These are phyloP conservation scores for Vireo griseus DNA, from an alignment of 2,797 vertebrate genomes.

Conservation along the genomic window DNA sequence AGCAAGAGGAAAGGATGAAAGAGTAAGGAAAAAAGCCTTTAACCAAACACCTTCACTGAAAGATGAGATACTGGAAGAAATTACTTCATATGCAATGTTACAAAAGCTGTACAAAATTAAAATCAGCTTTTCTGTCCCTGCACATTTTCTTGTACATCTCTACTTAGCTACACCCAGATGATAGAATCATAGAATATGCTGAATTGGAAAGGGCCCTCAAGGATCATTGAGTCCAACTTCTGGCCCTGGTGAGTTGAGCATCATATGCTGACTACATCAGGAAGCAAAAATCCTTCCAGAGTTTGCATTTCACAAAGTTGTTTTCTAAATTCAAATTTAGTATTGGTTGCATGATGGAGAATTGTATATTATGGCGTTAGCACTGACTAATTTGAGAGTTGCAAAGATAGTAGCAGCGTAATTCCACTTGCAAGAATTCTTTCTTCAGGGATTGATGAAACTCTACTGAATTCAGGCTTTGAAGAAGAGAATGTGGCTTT, in stretches of 20 bases:
- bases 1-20: background rate
- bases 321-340: background rate
- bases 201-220: background rate
- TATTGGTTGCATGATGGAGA: background rate
- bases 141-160: background rate
- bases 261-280: background rate
- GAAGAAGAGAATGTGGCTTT: background rate
- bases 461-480: background rate
- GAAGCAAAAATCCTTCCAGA: background rate
- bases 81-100: accelerated
- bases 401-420: background rate
- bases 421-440: background rate
- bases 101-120: background rate
- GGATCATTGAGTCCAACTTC: background rate
- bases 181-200: background rate
- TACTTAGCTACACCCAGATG: background rate
- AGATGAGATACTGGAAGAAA: background rate
- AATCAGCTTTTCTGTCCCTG: background rate
- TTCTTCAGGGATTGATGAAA: background rate
- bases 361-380: background rate
- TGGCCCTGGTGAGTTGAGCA: background rate
- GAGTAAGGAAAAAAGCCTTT: background rate
- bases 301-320: background rate
- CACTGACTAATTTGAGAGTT: background rate
- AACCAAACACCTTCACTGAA: background rate